Conservation (phyloP, 2,888 invertebrate species). For the Drosophila kokeensis region DNA sequence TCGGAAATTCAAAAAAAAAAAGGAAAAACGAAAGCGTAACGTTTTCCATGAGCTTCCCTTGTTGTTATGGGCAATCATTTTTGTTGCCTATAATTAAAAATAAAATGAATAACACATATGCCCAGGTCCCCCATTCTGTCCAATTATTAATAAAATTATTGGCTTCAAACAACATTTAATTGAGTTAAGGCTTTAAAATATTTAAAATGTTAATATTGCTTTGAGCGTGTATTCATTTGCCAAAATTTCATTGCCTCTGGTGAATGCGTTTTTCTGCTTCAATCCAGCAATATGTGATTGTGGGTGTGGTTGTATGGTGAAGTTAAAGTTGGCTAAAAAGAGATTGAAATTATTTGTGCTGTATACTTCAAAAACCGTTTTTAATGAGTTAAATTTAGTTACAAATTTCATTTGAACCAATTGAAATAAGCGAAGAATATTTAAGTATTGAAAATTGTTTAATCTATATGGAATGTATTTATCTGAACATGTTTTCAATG, state of each 20-base stretch:
- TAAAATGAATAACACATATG: slow-evolving; percentile 56
- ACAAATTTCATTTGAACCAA: not conserved
- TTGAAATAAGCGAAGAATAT: not conserved
- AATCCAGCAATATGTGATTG: not conserved
- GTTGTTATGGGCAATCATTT: slow-evolving; percentile 35
- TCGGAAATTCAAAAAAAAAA: not conserved
- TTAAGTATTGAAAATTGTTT: not conserved
- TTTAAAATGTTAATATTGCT: slow-evolving; percentile 28
- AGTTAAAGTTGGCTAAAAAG: not conserved
- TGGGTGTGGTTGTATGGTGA: not conserved
- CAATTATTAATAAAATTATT: slow-evolving; percentile 4
- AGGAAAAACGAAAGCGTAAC: not conserved
- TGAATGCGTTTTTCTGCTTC: not conserved
- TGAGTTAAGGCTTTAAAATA: slow-evolving; percentile 61
- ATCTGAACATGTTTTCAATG: not conserved
- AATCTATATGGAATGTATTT: not conserved
- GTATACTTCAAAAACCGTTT: not conserved
- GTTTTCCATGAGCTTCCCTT: not conserved
- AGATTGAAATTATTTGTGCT: not conserved
- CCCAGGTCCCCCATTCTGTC: slow-evolving; percentile 5
- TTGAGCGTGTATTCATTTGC: slow-evolving; percentile 8
- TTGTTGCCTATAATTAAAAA: slow-evolving; percentile 59
- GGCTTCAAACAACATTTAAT: slow-evolving; percentile 50
- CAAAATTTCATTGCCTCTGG: slow-evolving; percentile 16
- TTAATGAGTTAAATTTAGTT: not conserved